phyloP scores from a whole-genome alignment of 2,113 vertebrate species.

The Scatophagus argus region DNA sequence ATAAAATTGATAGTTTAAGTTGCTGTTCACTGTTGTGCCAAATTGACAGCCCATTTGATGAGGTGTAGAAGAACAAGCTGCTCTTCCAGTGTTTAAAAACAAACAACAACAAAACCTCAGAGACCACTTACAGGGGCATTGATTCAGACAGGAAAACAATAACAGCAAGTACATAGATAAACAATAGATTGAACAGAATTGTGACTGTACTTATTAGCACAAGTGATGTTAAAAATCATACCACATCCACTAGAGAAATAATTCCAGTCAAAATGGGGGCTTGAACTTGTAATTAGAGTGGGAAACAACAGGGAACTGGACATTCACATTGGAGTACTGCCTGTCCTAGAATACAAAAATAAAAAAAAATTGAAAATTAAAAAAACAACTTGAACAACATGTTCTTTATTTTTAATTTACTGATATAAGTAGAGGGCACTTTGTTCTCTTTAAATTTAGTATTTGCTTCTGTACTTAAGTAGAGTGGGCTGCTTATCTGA shows the following conservation, averaged over 20 bases:
- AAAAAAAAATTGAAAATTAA: no score
- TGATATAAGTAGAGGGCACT: background rate
- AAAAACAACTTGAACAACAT: background rate
- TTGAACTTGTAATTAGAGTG: background rate
- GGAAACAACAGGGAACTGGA: background rate
- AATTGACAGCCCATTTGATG: background rate
- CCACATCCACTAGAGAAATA: background rate
- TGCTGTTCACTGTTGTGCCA: no score
- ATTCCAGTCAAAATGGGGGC: background rate
- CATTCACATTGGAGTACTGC: background rate
- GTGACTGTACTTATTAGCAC: background rate
- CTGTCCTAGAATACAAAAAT: background rate
- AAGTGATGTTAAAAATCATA: background rate
- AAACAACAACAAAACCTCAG: no score
- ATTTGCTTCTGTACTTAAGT: slow-evolving; percentile 11
- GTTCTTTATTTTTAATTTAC: background rate
- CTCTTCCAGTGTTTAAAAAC: background rate
- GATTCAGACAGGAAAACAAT: background rate
- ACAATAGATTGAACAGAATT: background rate
- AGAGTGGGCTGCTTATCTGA: slow-evolving; percentile 26
- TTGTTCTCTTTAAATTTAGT: background rate
- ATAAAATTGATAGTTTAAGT: no score
- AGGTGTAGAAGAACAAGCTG: background rate
- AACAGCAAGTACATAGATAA: background rate
- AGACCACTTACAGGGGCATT: background rate